Evolutionary conservation across 2,797 vertebrate genomes (phyloP).

Genomic region (Avahi laniger): DNA sequence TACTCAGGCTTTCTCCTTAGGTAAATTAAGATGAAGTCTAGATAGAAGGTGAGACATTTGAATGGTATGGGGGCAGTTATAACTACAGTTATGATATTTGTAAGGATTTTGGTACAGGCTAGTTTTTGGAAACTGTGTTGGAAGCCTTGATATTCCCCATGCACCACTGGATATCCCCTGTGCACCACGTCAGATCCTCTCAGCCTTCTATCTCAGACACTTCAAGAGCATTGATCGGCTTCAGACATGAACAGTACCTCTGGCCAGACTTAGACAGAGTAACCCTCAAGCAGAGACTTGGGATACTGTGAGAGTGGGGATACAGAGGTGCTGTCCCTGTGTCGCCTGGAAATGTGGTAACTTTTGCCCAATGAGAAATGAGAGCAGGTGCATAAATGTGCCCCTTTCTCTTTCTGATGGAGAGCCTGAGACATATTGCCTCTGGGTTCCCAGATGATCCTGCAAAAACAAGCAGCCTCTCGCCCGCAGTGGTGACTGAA

Average conservation of each 20-base stretch:
- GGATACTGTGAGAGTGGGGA: neutral
- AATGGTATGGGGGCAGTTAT: neutral
- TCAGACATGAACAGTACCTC: neutral
- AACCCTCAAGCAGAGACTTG: neutral
- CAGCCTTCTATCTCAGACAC: neutral
- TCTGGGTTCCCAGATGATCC: neutral
- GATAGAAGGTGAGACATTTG: neutral
- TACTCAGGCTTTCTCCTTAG: neutral
- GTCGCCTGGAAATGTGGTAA: neutral
- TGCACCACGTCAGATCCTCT: neutral
- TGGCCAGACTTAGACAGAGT: neutral
- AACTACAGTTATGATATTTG: neutral
- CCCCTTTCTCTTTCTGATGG: neutral
- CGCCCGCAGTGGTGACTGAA: neutral
- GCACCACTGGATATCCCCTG: neutral
- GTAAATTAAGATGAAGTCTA: neutral
- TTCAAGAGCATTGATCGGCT: neutral
- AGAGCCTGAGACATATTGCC: neutral
- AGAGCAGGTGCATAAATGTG: neutral
- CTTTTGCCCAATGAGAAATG: neutral
- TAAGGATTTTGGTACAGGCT: neutral
- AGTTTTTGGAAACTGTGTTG: neutral
- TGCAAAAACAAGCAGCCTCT: neutral
- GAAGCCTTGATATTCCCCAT: neutral
- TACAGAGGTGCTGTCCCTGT: neutral